Evolutionary conservation across 2,113 vertebrate genomes (phyloP).

Genomic region (Nothobranchius furzeri): DNA sequence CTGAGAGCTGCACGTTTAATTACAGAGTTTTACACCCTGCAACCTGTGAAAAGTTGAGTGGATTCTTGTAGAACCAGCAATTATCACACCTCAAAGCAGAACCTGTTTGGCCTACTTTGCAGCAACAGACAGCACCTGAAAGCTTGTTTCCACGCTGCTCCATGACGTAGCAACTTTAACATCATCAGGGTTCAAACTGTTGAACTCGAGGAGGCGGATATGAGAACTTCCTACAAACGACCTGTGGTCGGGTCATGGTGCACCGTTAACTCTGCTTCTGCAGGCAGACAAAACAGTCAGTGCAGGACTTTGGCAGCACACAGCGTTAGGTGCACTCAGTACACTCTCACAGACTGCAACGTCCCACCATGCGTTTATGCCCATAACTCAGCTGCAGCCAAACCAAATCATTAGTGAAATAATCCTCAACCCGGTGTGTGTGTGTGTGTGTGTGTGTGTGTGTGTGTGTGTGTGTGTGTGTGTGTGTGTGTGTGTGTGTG

Average conservation of each 20-base stretch:
- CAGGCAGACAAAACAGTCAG: conserved; percentile 27
- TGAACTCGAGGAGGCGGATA: neutral
- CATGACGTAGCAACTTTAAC: neutral
- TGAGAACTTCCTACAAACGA: conserved; percentile 2
- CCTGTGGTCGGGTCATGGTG: neutral
- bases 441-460: conserved; percentile 34
- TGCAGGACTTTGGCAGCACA: conserved; percentile 25
- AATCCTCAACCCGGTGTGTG: conserved; percentile 54
- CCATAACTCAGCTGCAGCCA: conserved; percentile 70
- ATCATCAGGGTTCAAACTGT: neutral
- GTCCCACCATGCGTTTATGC: conserved; percentile 65
- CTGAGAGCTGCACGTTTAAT: too few species aligned
- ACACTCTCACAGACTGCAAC: conserved; percentile 49
- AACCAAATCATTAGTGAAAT: conserved; percentile 78
- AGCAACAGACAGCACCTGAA: too few species aligned
- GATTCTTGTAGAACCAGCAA: too few species aligned
- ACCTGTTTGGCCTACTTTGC: too few species aligned
- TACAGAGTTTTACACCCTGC: too few species aligned
- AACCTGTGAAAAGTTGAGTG: too few species aligned
- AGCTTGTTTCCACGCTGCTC: too few species aligned
- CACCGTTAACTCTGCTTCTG: conserved; percentile 10
- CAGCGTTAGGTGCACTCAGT: conserved; percentile 49
- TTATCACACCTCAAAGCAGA: too few species aligned
- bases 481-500: conserved; percentile 49
- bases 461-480: conserved; percentile 45